Evolutionary conservation across 2,113 vertebrate species (phyloP).

Genomic region (Ageneiosus marmoratus): DNA sequence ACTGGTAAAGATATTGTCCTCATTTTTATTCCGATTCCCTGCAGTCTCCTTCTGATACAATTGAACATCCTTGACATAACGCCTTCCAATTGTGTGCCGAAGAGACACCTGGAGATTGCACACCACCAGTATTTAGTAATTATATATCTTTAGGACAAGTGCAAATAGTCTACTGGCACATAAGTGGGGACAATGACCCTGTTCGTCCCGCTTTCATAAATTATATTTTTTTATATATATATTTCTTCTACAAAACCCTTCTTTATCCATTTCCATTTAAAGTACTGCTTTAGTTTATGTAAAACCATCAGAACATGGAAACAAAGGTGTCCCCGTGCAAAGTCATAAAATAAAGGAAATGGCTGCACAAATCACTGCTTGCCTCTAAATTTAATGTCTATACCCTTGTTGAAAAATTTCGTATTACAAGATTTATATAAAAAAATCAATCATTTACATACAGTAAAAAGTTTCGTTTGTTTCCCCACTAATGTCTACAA

Average conservation of each 20-base stretch:
- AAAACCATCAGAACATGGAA: conserved; percentile 99
- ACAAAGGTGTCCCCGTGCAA: conserved; percentile 86
- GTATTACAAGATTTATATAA: conserved; percentile 85
- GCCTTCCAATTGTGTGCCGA: conserved; percentile 84
- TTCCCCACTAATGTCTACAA: conserved; percentile 74
- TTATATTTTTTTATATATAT: conserved; percentile 93
- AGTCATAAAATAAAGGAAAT: conserved; percentile 74
- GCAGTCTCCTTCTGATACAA: conserved; percentile 84
- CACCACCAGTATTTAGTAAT: conserved; percentile 82
- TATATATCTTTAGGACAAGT: conserved; percentile 94
- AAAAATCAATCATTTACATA: conserved; percentile 81
- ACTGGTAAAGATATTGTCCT: conserved; percentile 82
- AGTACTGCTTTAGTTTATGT: conserved; percentile 95
- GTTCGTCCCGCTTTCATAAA: conserved; percentile 99
- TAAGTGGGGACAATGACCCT: conserved; percentile 99
- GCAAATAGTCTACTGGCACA: conserved; percentile 99
- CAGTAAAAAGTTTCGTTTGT: conserved; percentile 77
- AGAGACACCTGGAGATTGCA: conserved; percentile 93
- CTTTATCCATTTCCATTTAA: conserved; percentile 82
- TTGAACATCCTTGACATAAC: conserved; percentile 81
- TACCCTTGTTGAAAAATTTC: conserved; percentile 66
- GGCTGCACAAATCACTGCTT: conserved; percentile 64
- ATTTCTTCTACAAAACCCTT: conserved; percentile 98
- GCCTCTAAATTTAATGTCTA: conserved; percentile 65
- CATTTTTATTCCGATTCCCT: conserved; percentile 82